phyloP scores from a whole-genome alignment of 1,140 invertebrate genomes.

The Colletes latitarsis region DNA sequence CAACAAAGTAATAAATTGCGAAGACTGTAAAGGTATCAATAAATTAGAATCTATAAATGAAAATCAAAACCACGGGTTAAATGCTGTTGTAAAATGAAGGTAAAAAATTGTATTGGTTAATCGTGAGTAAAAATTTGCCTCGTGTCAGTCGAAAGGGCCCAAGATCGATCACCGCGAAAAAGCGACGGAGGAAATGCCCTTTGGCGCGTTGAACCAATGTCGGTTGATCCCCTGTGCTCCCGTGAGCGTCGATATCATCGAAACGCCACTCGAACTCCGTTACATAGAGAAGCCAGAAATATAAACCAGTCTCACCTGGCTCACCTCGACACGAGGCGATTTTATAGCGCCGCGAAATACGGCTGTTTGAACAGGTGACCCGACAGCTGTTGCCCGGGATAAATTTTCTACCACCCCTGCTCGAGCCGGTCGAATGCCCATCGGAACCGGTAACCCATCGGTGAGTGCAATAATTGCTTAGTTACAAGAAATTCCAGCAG shows the following conservation, averaged over 20 bases:
- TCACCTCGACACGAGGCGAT: conserved; percentile 38
- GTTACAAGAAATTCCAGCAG: conserved; percentile 45
- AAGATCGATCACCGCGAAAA: not conserved
- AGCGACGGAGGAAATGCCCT: not conserved
- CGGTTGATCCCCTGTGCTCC: not conserved
- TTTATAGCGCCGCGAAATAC: conserved; percentile 53
- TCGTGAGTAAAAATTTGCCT: too few species aligned
- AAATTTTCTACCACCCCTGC: conserved; percentile 61
- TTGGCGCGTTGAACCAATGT: not conserved
- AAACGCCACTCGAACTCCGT: conserved; percentile 14
- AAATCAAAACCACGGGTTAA: too few species aligned
- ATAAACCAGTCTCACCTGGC: conserved; percentile 56
- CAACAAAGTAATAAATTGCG: too few species aligned
- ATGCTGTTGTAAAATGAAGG: too few species aligned
- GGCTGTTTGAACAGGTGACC: conserved; percentile 66
- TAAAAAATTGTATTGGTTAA: too few species aligned
- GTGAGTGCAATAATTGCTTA: conserved; percentile 47
- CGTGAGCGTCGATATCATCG: conserved; percentile 37
- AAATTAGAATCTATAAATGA: too few species aligned
- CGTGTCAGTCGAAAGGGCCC: too few species aligned
- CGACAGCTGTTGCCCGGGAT: conserved; percentile 61
- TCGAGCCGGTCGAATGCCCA: not conserved
- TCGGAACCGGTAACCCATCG: conserved; percentile 30
- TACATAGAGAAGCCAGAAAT: conserved; percentile 22
- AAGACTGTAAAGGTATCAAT: too few species aligned